These are phyloP conservation scores for Phallusia fumigata DNA, from an alignment of 23 tunicate species.

Conservation along the genomic window DNA sequence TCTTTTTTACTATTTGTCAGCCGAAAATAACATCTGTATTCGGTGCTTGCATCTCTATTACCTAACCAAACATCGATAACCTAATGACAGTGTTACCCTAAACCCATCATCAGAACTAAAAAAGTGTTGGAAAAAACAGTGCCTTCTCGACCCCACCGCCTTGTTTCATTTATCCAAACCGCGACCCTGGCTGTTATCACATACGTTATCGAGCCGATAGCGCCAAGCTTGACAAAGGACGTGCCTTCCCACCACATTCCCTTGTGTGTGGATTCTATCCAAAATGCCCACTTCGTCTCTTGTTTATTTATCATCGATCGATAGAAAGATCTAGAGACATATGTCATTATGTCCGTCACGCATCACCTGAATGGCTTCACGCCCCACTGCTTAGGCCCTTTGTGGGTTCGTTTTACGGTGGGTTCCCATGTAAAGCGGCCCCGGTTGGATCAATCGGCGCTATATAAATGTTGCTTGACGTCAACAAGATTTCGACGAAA, in stretches of 20 bases:
- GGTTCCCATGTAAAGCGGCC: no score
- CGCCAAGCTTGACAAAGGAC: not conserved
- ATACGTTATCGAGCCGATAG: not conserved
- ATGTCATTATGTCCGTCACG: slow-evolving; percentile 13
- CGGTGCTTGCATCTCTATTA: no score
- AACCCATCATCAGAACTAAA: no score
- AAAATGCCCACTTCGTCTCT: not conserved
- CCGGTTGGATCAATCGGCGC: no score
- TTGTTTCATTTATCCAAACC: not conserved
- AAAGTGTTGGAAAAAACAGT: no score
- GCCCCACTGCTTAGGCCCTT: not conserved
- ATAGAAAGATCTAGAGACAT: not conserved
- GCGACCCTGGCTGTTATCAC: not conserved
- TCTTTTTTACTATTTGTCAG: no score
- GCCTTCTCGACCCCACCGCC: not conserved
- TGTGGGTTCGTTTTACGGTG: no score
- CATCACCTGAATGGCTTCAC: not conserved
- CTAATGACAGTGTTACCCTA: no score
- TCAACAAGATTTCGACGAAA: no score
- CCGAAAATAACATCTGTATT: no score
- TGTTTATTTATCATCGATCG: not conserved
- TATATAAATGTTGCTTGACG: no score
- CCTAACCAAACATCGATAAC: no score
- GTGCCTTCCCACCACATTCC: not conserved
- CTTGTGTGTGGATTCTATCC: not conserved